Base-by-base conservation (phyloP, 2,113 vertebrate species). In the Rhinoptilus africanus region DNA sequence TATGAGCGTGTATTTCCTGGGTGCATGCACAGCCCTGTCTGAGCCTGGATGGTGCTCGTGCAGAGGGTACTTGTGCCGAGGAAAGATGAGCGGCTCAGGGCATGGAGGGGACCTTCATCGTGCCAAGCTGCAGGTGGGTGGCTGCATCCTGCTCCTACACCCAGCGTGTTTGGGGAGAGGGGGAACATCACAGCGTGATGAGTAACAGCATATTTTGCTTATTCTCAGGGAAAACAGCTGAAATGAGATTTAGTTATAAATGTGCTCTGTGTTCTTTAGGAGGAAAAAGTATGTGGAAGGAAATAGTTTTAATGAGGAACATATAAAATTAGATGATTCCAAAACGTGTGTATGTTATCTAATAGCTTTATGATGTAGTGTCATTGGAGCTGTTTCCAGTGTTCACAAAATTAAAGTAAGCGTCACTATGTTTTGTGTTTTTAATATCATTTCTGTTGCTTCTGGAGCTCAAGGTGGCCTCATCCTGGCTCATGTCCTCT, bases 251-350 rank as follows among this genome's bases (percentile, higher is more conserved):
- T 91, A 54, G 63, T 67, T 20, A 14, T 13, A 69, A 84, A 51
- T 13, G 23, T 16, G 30, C 12, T 75, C 76, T 39, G 34, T 57
- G 56, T 50, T 89, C 80, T 62, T 75, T 37, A 67, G 93, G 47
- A 89, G 30, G 64, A 94, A 81, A 87, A 92, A 76, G 18, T 39
- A 20, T 9, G 69, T 3, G 9, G 68, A 91, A 68, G 73, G 64
- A 95, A 94, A 85, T 68, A 47, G 9, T 67, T 89, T 59, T 87
- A 92, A 91, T 74, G 73, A 89, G 37, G 35, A 87, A 68, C 56
- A 68, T 56, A 35, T 21, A 78, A 60, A 95, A 92, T 84, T 35
- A 96, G 80, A 56, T 74, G 22, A 72, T 84, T 92, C 76, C 64
- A 82, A 85, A 89, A 71, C 2, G 12, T 43, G 51, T 4, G 4